Evolutionary conservation across 1,140 invertebrate genomes (phyloP).

Genomic region (Leptinotarsa texana): DNA sequence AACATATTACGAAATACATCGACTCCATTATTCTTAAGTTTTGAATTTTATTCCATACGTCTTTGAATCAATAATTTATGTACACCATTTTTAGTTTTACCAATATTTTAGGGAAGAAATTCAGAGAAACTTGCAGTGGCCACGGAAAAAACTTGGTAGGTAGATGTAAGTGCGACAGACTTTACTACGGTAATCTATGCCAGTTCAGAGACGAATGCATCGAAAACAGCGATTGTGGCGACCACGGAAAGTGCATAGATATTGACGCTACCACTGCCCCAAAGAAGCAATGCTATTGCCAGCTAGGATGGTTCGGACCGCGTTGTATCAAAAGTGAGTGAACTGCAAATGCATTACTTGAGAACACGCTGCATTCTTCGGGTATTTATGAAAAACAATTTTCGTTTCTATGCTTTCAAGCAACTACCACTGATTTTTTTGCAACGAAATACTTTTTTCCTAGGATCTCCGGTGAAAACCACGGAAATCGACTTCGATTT

Average conservation of each 20-base stretch:
- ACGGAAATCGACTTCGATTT: constrained; percentile 67
- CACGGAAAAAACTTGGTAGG: constrained; percentile 77
- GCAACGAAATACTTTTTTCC: constrained; percentile 22
- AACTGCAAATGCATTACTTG: no score
- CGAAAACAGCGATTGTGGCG: constrained; percentile 80
- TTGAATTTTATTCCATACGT: no score
- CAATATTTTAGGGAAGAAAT: constrained; percentile 64
- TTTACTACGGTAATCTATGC: constrained; percentile 79
- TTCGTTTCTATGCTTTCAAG: neutral
- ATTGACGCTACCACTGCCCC: constrained; percentile 78
- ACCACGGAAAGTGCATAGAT: constrained; percentile 82
- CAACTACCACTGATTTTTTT: no score
- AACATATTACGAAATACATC: no score
- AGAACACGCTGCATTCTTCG: neutral
- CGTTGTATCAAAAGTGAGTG: constrained; percentile 76
- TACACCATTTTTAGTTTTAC: no score
- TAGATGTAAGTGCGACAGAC: constrained; percentile 79
- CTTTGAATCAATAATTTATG: no score
- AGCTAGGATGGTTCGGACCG: constrained; percentile 81
- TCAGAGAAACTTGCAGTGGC: constrained; percentile 80
- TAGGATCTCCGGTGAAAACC: constrained; percentile 68
- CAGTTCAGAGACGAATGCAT: constrained; percentile 85
- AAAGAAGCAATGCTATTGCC: constrained; percentile 85
- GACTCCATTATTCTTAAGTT: no score
- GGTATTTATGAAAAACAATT: constrained; percentile 14